Evolutionary conservation across 1,140 invertebrate species (phyloP), one percentile per base, ranked within the genome.

Genomic region (Drosophila rhopaloa): DNA sequence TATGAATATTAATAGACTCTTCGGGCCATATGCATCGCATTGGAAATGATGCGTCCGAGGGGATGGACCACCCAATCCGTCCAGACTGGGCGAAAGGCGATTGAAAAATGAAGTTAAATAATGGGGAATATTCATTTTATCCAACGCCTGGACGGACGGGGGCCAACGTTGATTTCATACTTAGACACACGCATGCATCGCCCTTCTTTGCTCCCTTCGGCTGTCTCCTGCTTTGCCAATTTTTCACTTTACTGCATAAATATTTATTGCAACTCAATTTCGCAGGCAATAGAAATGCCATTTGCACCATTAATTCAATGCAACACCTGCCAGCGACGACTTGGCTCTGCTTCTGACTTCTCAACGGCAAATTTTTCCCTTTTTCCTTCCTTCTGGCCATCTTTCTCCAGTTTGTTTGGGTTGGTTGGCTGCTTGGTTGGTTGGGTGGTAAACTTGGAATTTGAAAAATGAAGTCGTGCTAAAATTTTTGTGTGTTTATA

Each of bases 251-350:
- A 76, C 79, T 88, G 83, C 83, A 88, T 88, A 88, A 88, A 88
- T 88, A 88, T 88, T 88, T 88, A 88, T 88, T 88, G 83, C 83
- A 88, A 88, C 83, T 88, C 83, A 88, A 88, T 88, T 88, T 88
- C 63, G 83, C 83, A 88, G 83, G 83, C 83, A 88, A 88, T 88
- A 88, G 83, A 88, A 88, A 88, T 88, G 79, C 83, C 83, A 88
- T 88, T 88, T 88, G 83, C 83, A 88, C 83, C 83, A 88, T 88
- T 88, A 88, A 88, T 88, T 88, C 83, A 88, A 83, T 88, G 83
- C 83, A 88, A 88, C 83, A 88, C 83, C 83, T 88, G 83, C 83
- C 83, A 80, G 63, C 67, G 83, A 88, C 83, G 79, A 88, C 83
- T 88, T 88, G 82, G 74, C 73, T 59, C 48, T 60, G 74, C 67